Evolutionary conservation across 2,888 invertebrate species (phyloP), one percentile per base, ranked within the genome.

Genomic region (Aspidiotus destructor): DNA sequence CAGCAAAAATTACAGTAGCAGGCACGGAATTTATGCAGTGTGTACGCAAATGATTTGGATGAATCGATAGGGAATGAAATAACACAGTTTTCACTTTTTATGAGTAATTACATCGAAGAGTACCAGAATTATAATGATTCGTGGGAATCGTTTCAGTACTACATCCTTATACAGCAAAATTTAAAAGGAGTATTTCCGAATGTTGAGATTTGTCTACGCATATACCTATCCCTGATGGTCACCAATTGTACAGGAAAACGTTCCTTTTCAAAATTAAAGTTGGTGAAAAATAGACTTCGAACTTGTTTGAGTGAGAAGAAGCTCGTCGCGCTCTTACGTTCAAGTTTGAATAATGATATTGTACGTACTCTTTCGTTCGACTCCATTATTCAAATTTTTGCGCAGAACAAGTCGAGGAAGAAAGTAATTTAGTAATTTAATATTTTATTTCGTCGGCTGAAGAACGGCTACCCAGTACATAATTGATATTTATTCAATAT

Each of bases 31-130:
- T 44, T 44, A 13, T 44, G 8, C 48, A 44, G 48, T 44, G 48
- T 44, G 48, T 44, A 44, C 48, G 48, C 48, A 44, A 44, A 44
- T 44, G 48, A 44, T 44, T 44, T 44, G 48, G 48, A 44, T 44
- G 48, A 44, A 44, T 44, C 48, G 13, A 44, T 44, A 44, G 48
- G 8, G 48, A 44, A 44, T 44, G 48, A 44, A 44, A 44, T 44
- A 44, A 44, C 48, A 44, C 48, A 44, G 48, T 44, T 44, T 44
- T 44, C 48, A 44, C 48, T 44, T 44, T 44, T 44, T 44, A 44
- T 44, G 48, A 44, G 13, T 44, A 44, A 44, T 44, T 44, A 44
- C 48, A 44, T 44, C 48, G 48, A 44, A 44, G 48, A 44, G 48
- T 44, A 44, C 48, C 48, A 44, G 48, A 44, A 44, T 44, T 44